Conservation (phyloP, 2,797 vertebrate genomes). For the Notolabrus celidotus region DNA sequence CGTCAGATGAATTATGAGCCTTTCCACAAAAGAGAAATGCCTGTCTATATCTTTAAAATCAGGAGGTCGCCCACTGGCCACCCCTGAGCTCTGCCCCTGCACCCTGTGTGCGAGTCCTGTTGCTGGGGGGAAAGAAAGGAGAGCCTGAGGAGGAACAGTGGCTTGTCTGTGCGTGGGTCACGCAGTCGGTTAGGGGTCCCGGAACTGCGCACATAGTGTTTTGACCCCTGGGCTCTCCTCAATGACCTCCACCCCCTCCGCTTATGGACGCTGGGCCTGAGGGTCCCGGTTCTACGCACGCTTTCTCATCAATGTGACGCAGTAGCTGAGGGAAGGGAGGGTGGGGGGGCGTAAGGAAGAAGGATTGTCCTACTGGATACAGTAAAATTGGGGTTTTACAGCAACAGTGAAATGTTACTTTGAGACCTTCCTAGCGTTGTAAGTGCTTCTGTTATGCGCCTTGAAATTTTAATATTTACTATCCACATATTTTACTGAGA, state of each 20-base stretch:
- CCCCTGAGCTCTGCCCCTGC: slow-evolving; percentile 64
- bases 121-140: slow-evolving; percentile 82
- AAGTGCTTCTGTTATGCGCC: too few relatives aligned
- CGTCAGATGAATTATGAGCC: slow-evolving; percentile 66
- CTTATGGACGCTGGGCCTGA: slow-evolving; percentile 68
- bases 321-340: slow-evolving; percentile 54
- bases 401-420: slow-evolving; percentile 58
- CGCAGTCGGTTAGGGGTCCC: slow-evolving; percentile 75
- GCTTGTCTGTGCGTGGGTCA: slow-evolving; percentile 75
- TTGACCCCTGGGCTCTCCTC: slow-evolving; percentile 79
- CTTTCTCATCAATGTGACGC: slow-evolving; percentile 66
- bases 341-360: slow-evolving; percentile 35
- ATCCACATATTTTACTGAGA: not conserved
- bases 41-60: slow-evolving; percentile 87
- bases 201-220: slow-evolving; percentile 86
- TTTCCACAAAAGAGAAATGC: slow-evolving; percentile 74
- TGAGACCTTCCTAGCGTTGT: slow-evolving; percentile 28
- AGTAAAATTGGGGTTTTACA: slow-evolving; percentile 50
- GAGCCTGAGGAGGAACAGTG: slow-evolving; percentile 83
- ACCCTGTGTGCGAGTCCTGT: slow-evolving; percentile 53
- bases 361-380: slow-evolving; percentile 52
- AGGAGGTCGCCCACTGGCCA: slow-evolving; percentile 77
- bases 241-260: slow-evolving; percentile 68
- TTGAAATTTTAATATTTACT: slow-evolving; percentile 14
- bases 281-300: slow-evolving; percentile 66